A percentile compares a stretch with the other conserved stretches of the same genome.
Conservation (phyloP, 2,888 invertebrate species). For the Drosophila leonis region DNA sequence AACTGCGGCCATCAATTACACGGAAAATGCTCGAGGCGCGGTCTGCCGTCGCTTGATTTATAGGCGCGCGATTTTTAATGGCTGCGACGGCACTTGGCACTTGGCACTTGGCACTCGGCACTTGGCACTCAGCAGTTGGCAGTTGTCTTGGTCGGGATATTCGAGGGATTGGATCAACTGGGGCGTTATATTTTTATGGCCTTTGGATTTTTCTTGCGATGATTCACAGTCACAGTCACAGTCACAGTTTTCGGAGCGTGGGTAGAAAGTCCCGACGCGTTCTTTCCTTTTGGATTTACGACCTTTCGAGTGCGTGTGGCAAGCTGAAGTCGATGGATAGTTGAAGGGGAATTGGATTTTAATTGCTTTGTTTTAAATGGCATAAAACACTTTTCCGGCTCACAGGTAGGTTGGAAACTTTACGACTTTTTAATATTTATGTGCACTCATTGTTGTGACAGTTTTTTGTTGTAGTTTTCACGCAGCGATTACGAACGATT, state of each 20-base stretch:
- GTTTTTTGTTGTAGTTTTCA: conserved; percentile 46
- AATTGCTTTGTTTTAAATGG: conserved; percentile 77
- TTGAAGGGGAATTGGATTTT: conserved; percentile 48
- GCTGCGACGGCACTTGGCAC: conserved; percentile 69
- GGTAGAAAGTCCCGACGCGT: conserved; percentile 49
- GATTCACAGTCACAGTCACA: conserved; percentile 54
- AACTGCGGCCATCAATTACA: conserved; percentile 74
- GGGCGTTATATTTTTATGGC: conserved; percentile 68
- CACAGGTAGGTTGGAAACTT: conserved; percentile 57
- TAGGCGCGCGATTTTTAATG: conserved; percentile 76
- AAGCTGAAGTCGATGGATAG: conserved; percentile 30
- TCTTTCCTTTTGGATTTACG: conserved; percentile 46
- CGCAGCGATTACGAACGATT: conserved; percentile 37
- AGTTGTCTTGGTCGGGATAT: conserved; percentile 23
- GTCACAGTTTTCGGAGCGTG: conserved; percentile 33
- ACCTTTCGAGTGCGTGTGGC: conserved; percentile 59
- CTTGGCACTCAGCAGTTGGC: conserved; percentile 53
- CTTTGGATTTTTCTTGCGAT: conserved; percentile 44
- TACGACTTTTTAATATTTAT: conserved; percentile 78
- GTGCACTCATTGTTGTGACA: conserved; percentile 64
- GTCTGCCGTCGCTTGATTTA: conserved; percentile 73
- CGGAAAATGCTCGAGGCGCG: conserved; percentile 64
- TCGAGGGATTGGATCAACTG: conserved; percentile 54
- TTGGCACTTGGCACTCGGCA: conserved; percentile 42
- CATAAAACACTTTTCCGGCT: conserved; percentile 55